Base-by-base conservation (phyloP, 2,797 vertebrate genomes). In the Cynopterus sphinx region DNA sequence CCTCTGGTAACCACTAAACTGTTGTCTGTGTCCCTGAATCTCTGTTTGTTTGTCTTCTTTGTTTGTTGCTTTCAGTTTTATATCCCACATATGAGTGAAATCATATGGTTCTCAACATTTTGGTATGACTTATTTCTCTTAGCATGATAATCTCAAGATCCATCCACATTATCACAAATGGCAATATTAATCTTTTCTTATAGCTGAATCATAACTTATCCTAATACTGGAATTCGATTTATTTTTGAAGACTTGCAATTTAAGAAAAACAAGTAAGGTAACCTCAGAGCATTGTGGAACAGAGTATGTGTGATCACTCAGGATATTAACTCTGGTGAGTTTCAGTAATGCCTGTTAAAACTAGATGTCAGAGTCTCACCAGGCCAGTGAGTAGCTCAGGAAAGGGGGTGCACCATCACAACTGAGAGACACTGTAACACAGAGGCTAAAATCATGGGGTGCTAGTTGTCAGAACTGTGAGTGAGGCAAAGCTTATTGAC, bases 351-450 rank as follows among this genome's bases (percentile, higher is more conserved):
- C 5, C 49, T 8, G 9, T 24, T 22, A 46, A 86, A 73, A 63
- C 9, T 3, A 41, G 12, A 24, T 43, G 31, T 49, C 31, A 24
- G 12, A 57, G 46, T 61, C 28, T 22, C 41, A 36, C 13, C 19
- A n/a, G 22, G 13, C 41, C 46, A 15, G 6, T 19, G 9, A 21
- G 4, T 4, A 15, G 24, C 57, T 81, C 13, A 19, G 33, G 21
- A 53, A 22, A 55, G 8, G 19, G 19, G 13, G 15, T 13, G 4
- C 2, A 0, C 3, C 55, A 31, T 43, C 2, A 0, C 0, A 1
- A 10, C 1, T n/a, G 19, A 55, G 5, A 16, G 19, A 12, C 19
- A 1, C 9, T 2, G 10, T 15, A 63, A 33, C 1, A 0, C 21
- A 12, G 21, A 36, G 4, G 9, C 21, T 5, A 10, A 55, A 13